These are phyloP conservation scores for Brevimyrus niger DNA, from an alignment of 2,113 vertebrate genomes.

Conservation along the genomic window DNA sequence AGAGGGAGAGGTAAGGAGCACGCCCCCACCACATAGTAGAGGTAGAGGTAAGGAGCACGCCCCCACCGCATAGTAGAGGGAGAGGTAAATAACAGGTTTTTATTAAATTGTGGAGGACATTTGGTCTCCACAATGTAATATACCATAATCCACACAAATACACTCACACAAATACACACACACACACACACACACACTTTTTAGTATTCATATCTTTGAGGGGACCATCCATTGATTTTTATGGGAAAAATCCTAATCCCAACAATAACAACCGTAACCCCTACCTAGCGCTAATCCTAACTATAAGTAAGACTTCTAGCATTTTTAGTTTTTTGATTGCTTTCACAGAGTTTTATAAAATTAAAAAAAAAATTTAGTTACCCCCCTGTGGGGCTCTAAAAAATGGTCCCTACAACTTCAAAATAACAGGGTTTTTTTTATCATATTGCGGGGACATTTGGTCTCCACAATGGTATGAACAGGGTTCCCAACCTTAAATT, in stretches of 20 bases:
- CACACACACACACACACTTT: neutral
- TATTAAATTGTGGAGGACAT: too few relatives aligned
- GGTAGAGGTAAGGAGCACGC: too few relatives aligned
- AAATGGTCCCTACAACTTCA: neutral
- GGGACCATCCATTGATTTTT: neutral
- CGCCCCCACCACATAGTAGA: too few relatives aligned
- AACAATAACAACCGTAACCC: neutral
- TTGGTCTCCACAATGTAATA: too few relatives aligned
- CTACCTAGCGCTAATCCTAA: neutral
- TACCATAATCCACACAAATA: neutral
- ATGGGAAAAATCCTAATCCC: neutral
- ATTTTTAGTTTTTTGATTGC: neutral
- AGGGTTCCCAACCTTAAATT: neutral
- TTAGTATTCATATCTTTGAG: neutral
- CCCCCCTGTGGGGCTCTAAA: neutral
- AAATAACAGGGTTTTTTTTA: neutral
- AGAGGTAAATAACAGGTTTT: too few relatives aligned
- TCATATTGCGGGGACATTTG: neutral
- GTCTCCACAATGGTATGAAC: neutral
- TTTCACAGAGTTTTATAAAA: neutral
- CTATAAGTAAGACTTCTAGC: neutral
- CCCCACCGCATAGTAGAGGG: too few relatives aligned
- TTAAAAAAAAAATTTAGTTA: too few relatives aligned
- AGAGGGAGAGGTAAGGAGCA: too few relatives aligned
- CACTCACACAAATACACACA: neutral